Conservation (phyloP, 2,797 vertebrate genomes). For the Neomorphus geoffroyi region DNA sequence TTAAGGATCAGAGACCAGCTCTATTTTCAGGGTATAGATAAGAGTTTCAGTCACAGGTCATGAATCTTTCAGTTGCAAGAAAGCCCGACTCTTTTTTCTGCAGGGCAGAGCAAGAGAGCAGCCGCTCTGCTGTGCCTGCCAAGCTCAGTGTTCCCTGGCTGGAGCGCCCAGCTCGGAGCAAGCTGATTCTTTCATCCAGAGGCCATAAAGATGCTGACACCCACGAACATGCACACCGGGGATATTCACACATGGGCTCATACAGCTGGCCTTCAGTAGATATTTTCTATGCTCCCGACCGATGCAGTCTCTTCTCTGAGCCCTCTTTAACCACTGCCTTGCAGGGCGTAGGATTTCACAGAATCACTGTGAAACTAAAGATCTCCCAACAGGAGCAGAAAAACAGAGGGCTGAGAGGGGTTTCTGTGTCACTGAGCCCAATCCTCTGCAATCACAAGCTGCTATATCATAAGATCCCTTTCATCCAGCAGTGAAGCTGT, state of each 20-base stretch:
- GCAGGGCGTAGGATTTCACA: background rate
- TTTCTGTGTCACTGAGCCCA: background rate
- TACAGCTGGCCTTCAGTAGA: background rate
- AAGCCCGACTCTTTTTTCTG: background rate
- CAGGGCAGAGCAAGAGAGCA: background rate
- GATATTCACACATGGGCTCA: background rate
- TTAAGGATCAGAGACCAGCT: background rate
- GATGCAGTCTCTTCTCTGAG: background rate
- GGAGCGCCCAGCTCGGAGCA: background rate
- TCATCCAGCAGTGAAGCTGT: background rate
- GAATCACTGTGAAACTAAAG: background rate
- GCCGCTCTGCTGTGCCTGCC: background rate
- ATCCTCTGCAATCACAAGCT: background rate
- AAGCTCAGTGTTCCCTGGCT: background rate
- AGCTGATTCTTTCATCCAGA: background rate
- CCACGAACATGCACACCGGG: background rate
- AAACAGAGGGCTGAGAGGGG: background rate
- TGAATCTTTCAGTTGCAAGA: background rate
- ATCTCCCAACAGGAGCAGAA: background rate
- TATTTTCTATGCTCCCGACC: background rate
- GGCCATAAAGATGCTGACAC: constrained; percentile 25
- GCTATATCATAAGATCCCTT: background rate
- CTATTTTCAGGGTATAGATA: constrained; percentile 32
- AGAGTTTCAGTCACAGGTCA: constrained; percentile 9
- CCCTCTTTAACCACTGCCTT: background rate